Base-by-base conservation (phyloP, 2,888 invertebrate genomes). In the Caenorhabditis sp. region DNA sequence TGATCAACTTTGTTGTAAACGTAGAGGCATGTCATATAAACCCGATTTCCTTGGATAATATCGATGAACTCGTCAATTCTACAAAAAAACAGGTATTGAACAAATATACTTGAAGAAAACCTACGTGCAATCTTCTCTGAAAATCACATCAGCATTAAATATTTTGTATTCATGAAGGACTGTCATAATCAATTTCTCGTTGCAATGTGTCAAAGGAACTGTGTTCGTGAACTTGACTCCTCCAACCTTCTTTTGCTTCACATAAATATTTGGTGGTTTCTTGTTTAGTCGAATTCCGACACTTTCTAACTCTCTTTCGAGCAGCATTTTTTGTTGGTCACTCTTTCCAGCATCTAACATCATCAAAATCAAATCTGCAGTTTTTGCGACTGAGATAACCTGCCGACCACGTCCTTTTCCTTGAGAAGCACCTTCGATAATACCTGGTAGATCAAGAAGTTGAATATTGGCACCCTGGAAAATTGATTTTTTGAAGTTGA, bases 1-100 rank as follows among this genome's bases (percentile, higher is more conserved):
- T 99, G 97, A 92, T 99, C 99, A 85, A 99, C 95, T 91, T 99
- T 99, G 90, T 99, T 99, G 90, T 97, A 99, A 65, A 97, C 90
- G 90, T 97, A 99, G 65, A 99, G 90, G 89, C 99, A 99, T 63
- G 97, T 95, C 88, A 99, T 91, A 90, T 97, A 97, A 21, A 86
- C 85, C 0, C 83, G 81, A 61, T 82, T 84, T 20, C 85, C 87
- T 61, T 84, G 84, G 25, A 99, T 95, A 63, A 99, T 96, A 90
- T 99, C 99, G 81, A 99, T 97, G 86, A 99, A 91, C 88, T 99
- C 97, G 89, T 99, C 99, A 54, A 87, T 77, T 7, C 85, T 85
- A 67, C 49, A 36, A 23, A 27, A 50, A 26, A 31, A 31, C 31
- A 31, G 10, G 4, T 31, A 7, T 31, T 31, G 31, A 31, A 10